Conservation (phyloP, 2,113 vertebrate species). For the Brachyhypopomus occidentalis region DNA sequence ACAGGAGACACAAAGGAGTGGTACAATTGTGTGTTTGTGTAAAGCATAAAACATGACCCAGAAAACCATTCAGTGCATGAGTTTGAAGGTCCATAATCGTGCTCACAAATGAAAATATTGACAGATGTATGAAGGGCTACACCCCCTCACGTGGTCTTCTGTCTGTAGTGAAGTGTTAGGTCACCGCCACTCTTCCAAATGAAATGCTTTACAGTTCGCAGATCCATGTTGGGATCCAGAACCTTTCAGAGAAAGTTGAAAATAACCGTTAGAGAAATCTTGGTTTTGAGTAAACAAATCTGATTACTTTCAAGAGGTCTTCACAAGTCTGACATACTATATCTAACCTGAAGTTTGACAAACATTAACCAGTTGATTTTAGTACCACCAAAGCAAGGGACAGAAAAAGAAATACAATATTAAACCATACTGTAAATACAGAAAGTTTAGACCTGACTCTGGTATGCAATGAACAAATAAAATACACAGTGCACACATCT, state of each 20-base stretch:
- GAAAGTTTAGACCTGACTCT: too few relatives aligned
- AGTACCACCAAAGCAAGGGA: too few relatives aligned
- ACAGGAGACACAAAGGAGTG: not conserved
- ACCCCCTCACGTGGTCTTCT: constrained; percentile 80
- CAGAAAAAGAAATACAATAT: too few relatives aligned
- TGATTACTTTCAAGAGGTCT: too few relatives aligned
- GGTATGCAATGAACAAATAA: too few relatives aligned
- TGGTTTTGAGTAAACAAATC: not conserved
- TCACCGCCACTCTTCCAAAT: constrained; percentile 98
- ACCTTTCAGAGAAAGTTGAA: constrained; percentile 70
- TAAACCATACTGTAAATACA: too few relatives aligned
- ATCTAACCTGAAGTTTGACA: too few relatives aligned
- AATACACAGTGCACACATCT: too few relatives aligned
- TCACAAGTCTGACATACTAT: too few relatives aligned
- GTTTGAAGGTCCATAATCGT: constrained; percentile 55
- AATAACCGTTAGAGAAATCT: not conserved
- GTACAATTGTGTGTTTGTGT: constrained; percentile 39
- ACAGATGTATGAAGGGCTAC: constrained; percentile 1
- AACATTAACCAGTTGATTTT: too few relatives aligned
- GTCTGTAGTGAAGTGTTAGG: constrained; percentile 95
- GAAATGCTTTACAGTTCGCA: constrained; percentile 90
- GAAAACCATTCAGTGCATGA: constrained; percentile 62
- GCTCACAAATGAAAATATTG: constrained; percentile 28
- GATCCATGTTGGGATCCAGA: constrained; percentile 97
- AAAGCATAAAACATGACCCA: constrained; percentile 1